phyloP scores from a whole-genome alignment of 2,888 invertebrate species.

The Philaethria dido region DNA sequence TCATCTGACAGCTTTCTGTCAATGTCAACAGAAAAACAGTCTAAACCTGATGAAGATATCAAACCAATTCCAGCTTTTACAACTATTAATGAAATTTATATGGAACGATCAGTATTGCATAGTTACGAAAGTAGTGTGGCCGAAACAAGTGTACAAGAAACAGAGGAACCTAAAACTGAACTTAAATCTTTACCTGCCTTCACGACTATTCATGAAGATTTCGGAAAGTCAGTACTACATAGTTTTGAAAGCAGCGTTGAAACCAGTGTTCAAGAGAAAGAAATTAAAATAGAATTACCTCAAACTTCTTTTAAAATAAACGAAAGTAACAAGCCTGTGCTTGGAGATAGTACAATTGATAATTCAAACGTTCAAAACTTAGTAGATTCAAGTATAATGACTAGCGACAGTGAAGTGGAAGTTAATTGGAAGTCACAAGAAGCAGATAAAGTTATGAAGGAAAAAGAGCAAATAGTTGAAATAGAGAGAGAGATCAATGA shows the following conservation, averaged over 20 bases:
- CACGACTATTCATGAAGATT: conserved; percentile 60
- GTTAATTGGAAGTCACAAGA: conserved; percentile 50
- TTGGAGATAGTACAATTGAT: conserved; percentile 55
- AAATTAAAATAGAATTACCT: conserved; percentile 42
- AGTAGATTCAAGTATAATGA: conserved; percentile 63
- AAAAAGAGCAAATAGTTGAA: conserved; percentile 71
- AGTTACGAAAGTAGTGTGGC: conserved; percentile 66
- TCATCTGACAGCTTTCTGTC: conserved; percentile 60
- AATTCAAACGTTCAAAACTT: conserved; percentile 31
- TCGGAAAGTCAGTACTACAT: conserved; percentile 62
- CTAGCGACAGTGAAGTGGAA: conserved; percentile 72
- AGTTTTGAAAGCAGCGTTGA: conserved; percentile 47
- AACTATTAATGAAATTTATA: conserved; percentile 59
- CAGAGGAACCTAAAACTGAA: conserved; percentile 48
- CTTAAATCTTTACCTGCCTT: conserved; percentile 58
- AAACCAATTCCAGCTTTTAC: conserved; percentile 63
- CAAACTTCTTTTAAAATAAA: conserved; percentile 56
- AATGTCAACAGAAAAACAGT: conserved; percentile 53
- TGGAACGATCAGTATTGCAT: conserved; percentile 65
- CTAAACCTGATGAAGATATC: conserved; percentile 48
- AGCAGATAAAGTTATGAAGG: conserved; percentile 61
- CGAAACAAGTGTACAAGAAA: conserved; percentile 50
- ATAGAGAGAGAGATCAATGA: conserved; percentile 76
- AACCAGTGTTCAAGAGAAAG: conserved; percentile 44
- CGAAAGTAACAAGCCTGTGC: conserved; percentile 63